Conservation (phyloP, 2,113 vertebrate species). For the Pao palembangensis region DNA sequence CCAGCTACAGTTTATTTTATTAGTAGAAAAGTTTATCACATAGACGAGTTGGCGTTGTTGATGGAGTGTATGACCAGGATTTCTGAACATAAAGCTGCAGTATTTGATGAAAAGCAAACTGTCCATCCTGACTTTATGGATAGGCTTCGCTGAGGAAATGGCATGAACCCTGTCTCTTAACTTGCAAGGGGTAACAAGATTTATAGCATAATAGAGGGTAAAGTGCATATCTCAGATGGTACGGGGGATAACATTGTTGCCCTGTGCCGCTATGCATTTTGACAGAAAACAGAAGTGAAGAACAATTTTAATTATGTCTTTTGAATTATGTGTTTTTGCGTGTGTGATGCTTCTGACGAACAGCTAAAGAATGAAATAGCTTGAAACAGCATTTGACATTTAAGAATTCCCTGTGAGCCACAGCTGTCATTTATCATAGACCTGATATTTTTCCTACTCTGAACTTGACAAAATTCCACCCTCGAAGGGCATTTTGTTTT, state of each 20-base stretch:
- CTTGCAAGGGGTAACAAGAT: conserved; percentile 32
- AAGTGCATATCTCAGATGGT: conserved; percentile 41
- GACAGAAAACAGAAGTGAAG: conserved; percentile 15
- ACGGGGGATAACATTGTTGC: conserved; percentile 31
- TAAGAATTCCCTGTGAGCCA: neutral
- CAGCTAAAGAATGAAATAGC: conserved; percentile 15
- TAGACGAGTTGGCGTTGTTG: conserved; percentile 4
- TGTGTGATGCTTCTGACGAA: conserved; percentile 8
- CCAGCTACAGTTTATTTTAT: conserved; percentile 28
- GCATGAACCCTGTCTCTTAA: conserved; percentile 28
- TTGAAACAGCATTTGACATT: conserved; percentile 2
- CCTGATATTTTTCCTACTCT: conserved; percentile 13
- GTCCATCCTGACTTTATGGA: conserved; percentile 26
- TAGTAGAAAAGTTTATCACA: conserved; percentile 32
- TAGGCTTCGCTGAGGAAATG: conserved; percentile 16
- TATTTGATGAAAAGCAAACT: conserved; percentile 26
- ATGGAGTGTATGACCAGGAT: too few species aligned
- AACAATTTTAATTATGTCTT: too few species aligned
- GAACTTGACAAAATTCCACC: neutral
- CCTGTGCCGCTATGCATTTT: conserved; percentile 27
- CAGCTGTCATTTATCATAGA: neutral
- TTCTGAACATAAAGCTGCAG: too few species aligned
- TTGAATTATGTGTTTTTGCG: conserved; percentile 1
- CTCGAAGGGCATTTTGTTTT: neutral
- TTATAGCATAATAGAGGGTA: conserved; percentile 41